Percentiles rank a stretch among this genome's conserved stretches.
Conservation (phyloP, 2,113 vertebrate species). For the Phalacrocorax aristotelis region DNA sequence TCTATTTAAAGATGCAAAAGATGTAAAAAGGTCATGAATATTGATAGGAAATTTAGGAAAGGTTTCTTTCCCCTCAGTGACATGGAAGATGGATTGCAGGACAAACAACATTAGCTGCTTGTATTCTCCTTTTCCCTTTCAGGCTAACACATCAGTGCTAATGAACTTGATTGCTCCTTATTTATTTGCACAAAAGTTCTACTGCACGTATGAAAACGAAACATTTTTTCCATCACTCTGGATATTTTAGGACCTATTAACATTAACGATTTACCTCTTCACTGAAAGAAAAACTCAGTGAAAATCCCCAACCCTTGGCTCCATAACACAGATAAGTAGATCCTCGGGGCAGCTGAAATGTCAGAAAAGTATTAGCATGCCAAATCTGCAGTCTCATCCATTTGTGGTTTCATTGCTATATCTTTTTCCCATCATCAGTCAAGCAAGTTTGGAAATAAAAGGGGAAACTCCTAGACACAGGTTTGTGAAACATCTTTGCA, state of each 20-base stretch:
- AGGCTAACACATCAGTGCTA: conserved; percentile 29
- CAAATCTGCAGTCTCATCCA: background rate
- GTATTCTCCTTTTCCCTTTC: conserved; percentile 19
- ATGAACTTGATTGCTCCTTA: conserved; percentile 20
- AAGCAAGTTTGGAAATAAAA: conserved; percentile 25
- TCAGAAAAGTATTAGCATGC: background rate
- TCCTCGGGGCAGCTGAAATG: background rate
- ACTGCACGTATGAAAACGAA: background rate
- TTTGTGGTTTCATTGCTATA: background rate
- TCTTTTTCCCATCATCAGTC: background rate
- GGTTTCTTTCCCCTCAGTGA: conserved; percentile 22
- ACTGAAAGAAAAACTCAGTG: background rate
- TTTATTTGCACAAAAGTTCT: conserved; percentile 2
- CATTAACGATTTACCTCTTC: background rate
- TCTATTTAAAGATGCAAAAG: conserved; percentile 33
- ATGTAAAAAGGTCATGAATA: conserved; percentile 40
- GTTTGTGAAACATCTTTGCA: background rate
- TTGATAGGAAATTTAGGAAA: conserved; percentile 42
- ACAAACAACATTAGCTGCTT: conserved; percentile 50
- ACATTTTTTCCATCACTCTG: background rate
- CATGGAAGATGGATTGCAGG: conserved; percentile 50
- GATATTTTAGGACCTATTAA: conserved; percentile 5
- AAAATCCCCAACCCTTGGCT: background rate
- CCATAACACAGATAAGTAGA: background rate
- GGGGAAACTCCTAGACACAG: background rate